Conservation (phyloP, 2,888 invertebrate genomes). For the Prenolepis imparis region DNA sequence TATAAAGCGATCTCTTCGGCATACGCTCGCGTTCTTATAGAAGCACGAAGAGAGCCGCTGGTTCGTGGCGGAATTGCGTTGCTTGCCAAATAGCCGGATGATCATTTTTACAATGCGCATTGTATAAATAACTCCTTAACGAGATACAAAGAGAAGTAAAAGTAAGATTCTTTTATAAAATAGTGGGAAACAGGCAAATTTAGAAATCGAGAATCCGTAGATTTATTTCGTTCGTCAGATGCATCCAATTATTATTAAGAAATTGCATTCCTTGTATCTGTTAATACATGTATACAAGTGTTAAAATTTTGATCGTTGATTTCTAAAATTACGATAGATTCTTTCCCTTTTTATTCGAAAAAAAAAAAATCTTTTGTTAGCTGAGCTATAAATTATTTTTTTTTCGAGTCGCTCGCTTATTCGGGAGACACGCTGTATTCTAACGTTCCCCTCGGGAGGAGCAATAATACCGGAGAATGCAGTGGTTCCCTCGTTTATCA, state of each 20-base stretch:
- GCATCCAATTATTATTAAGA: neutral
- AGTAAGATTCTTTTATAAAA: neutral
- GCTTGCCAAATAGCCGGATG: constrained; percentile 11
- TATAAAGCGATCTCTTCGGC: constrained; percentile 62
- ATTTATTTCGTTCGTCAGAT: neutral
- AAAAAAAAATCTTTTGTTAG: too few species aligned
- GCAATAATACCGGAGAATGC: constrained; percentile 54
- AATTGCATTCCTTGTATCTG: neutral
- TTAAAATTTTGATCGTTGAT: neutral
- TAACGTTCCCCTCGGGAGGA: constrained; percentile 26
- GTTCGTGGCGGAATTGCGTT: constrained; percentile 6
- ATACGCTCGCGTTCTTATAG: constrained; percentile 40
- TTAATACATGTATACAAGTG: neutral
- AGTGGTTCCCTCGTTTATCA: constrained; percentile 52
- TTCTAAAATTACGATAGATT: neutral
- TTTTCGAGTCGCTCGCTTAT: neutral
- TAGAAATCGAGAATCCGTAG: neutral
- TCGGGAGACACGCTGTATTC: constrained; percentile 14
- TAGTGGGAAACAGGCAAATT: neutral
- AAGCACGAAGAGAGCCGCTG: neutral
- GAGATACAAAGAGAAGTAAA: neutral
- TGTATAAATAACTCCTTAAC: neutral
- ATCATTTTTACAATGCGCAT: neutral
- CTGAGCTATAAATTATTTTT: constrained; percentile 4
- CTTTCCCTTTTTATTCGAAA: neutral